phyloP scores from a whole-genome alignment of 2,797 vertebrate genomes.

The Apogon hyalosoma region DNA sequence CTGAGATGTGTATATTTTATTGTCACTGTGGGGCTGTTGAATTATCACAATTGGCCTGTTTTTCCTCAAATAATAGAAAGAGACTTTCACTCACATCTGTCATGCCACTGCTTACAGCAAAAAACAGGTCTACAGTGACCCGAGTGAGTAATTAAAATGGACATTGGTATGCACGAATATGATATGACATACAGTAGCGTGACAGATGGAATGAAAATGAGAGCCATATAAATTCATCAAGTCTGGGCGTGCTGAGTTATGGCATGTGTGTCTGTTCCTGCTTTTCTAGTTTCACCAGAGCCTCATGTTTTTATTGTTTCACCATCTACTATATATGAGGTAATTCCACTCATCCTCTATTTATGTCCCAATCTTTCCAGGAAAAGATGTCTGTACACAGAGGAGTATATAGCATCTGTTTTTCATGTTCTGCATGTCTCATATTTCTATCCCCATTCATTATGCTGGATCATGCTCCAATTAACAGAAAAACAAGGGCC shows the following conservation, averaged over 20 bases:
- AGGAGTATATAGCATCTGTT: constrained; percentile 58
- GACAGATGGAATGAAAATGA: constrained; percentile 71
- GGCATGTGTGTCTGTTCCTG: not conserved
- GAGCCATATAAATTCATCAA: constrained; percentile 3
- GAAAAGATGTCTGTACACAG: constrained; percentile 50
- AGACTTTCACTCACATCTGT: constrained; percentile 73
- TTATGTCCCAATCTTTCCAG: constrained; percentile 35
- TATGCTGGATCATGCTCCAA: constrained; percentile 60
- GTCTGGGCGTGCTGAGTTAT: too few relatives aligned
- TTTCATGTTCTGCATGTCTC: constrained; percentile 51
- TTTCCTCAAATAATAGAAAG: constrained; percentile 70
- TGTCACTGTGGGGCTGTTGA: constrained; percentile 52
- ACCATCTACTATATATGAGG: constrained; percentile 17
- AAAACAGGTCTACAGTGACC: constrained; percentile 65
- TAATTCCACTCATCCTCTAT: constrained; percentile 36
- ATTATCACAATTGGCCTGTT: constrained; percentile 74
- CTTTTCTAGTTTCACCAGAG: constrained; percentile 19
- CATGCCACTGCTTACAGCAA: constrained; percentile 58
- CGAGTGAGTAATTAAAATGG: constrained; percentile 79
- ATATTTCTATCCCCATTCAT: constrained; percentile 43
- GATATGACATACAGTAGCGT: constrained; percentile 57
- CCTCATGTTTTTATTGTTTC: constrained; percentile 38
- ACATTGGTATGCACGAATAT: constrained; percentile 75
- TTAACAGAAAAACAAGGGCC: constrained; percentile 68
- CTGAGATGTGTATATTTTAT: constrained; percentile 55